These are phyloP conservation scores for Cyanoderma ruficeps DNA, from an alignment of 2,113 vertebrate genomes.

Conservation along the genomic window DNA sequence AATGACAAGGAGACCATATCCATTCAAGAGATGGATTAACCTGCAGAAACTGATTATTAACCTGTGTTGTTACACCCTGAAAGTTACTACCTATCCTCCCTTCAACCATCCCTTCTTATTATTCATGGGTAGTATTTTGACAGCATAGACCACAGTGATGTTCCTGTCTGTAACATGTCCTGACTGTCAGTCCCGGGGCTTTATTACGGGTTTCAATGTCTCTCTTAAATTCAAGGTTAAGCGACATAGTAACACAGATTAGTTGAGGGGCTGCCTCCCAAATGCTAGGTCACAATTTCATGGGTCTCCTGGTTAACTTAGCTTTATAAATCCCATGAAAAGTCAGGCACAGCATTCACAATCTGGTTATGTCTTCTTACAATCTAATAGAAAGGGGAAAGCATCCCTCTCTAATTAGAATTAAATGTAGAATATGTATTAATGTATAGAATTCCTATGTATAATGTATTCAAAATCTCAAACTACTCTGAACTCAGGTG, in stretches of 20 bases:
- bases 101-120: background rate
- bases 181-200: background rate
- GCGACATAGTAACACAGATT: background rate
- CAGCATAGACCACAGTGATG: background rate
- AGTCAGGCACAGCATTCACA: background rate
- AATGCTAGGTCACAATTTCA: background rate
- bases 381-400: background rate
- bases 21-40: background rate
- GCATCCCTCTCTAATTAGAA: background rate
- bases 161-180: background rate
- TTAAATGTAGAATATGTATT: background rate
- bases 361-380: background rate
- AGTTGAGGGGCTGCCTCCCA: background rate
- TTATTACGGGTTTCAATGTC: background rate
- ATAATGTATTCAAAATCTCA: background rate
- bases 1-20: background rate
- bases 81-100: background rate
- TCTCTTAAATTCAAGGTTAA: background rate
- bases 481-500: background rate
- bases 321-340: background rate
- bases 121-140: background rate
- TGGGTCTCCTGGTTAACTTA: background rate
- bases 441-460: background rate
- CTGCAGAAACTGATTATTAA: background rate
- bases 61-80: background rate